A percentile compares a stretch with the other conserved stretches of the same genome.
phyloP scores from a whole-genome alignment of 2,888 invertebrate species.

The Leptinotarsa tumamoca region DNA sequence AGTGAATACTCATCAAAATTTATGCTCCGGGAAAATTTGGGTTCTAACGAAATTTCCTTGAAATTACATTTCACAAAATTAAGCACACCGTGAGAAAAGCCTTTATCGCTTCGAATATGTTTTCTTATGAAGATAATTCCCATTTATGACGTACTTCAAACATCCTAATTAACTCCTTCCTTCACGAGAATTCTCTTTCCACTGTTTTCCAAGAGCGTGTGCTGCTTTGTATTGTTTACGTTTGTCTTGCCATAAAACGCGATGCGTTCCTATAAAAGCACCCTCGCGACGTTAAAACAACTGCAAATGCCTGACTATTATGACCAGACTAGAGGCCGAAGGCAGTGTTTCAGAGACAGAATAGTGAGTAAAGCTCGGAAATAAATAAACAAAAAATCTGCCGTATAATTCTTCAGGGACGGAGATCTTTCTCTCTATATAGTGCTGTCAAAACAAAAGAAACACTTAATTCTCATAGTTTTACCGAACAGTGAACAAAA shows the following conservation, averaged over 20 bases:
- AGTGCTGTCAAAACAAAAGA: no score
- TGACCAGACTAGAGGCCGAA: background rate
- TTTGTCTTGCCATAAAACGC: background rate
- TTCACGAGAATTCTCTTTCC: background rate
- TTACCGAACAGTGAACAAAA: no score
- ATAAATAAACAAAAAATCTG: no score
- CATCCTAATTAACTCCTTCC: slow-evolving; percentile 1
- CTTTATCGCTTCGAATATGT: background rate
- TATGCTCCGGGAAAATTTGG: background rate
- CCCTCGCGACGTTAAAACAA: background rate
- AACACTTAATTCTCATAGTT: no score
- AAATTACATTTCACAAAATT: background rate
- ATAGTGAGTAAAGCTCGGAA: no score
- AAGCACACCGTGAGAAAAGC: background rate
- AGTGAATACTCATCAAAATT: background rate
- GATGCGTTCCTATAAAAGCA: background rate
- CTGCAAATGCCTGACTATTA: background rate
- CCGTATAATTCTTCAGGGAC: no score
- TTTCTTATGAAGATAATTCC: background rate
- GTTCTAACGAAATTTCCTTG: background rate
- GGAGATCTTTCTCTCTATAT: no score
- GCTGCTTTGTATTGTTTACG: background rate
- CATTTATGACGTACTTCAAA: background rate
- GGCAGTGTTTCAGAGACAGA: no score
- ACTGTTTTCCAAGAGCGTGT: background rate